Percentiles rank a stretch among this genome's conserved stretches.
Evolutionary conservation across 2,888 invertebrate genomes (phyloP).

Genomic region (Allacma fusca): DNA sequence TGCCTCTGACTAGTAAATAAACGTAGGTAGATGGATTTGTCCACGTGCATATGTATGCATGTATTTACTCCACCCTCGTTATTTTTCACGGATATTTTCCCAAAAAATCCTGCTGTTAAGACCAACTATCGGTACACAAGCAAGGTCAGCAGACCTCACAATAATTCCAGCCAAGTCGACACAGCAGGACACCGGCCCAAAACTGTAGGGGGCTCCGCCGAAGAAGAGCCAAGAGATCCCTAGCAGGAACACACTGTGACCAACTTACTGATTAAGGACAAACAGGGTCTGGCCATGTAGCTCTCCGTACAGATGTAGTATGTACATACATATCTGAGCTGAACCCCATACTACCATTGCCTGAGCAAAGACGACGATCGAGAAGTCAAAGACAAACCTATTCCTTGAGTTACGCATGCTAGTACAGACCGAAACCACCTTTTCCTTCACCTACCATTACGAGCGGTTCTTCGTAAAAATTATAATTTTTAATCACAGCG

Average conservation of each 20-base stretch:
- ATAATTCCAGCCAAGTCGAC: conserved; percentile 51
- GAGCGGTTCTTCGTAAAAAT: too few species aligned
- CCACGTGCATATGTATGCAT: not conserved
- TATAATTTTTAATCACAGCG: too few species aligned
- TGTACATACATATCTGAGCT: not conserved
- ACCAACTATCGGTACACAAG: conserved; percentile 43
- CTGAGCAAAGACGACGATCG: not conserved
- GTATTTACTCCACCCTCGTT: conserved; percentile 47
- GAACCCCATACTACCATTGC: not conserved
- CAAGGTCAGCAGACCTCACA: conserved; percentile 58
- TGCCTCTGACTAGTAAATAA: too few species aligned
- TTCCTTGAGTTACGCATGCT: not conserved
- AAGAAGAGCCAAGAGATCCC: conserved; percentile 48
- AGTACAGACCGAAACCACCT: not conserved
- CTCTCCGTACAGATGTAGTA: not conserved
- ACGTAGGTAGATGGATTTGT: too few species aligned
- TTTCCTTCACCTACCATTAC: not conserved
- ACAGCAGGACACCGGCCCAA: conserved; percentile 57
- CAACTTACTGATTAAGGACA: conserved; percentile 52
- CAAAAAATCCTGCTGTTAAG: conserved; percentile 53
- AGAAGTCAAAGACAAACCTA: conserved; percentile 14
- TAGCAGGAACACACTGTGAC: conserved; percentile 52
- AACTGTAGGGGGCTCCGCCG: conserved; percentile 55
- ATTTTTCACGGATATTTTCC: conserved; percentile 53
- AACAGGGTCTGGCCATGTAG: conserved; percentile 32